Conservation (phyloP, 1,140 invertebrate genomes). For the Zaprionus capensis region DNA sequence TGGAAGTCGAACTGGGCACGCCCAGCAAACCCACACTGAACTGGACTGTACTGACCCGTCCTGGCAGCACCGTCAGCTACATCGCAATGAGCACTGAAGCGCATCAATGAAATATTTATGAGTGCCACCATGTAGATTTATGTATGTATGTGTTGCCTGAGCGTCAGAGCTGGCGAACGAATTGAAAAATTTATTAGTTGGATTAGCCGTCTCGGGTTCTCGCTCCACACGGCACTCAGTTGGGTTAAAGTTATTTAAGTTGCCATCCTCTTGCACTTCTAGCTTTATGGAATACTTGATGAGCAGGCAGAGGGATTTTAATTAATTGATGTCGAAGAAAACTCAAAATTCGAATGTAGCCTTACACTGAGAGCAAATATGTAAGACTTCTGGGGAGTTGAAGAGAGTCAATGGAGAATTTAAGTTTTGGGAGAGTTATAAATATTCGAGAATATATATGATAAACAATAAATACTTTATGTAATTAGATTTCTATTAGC, state of each 20-base stretch:
- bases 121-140: constrained; percentile 67
- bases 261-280: not conserved
- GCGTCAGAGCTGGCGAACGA: constrained; percentile 29
- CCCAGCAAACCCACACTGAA: constrained; percentile 15
- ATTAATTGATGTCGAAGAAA: constrained; percentile 4
- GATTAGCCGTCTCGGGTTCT: constrained; percentile 22
- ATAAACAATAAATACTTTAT: too few species aligned
- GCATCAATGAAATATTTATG: constrained; percentile 72
- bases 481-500: too few species aligned
- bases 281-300: constrained; percentile 21
- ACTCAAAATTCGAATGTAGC: not conserved
- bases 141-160: constrained; percentile 34
- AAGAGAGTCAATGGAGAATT: too few species aligned
- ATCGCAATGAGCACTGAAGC: constrained; percentile 48
- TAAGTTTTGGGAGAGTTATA: too few species aligned
- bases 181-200: constrained; percentile 70
- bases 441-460: too few species aligned
- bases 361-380: not conserved
- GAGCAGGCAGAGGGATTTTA: not conserved
- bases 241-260: constrained; percentile 44
- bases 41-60: constrained; percentile 5
- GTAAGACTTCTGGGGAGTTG: too few species aligned
- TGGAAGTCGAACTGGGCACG: constrained; percentile 50
- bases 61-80: constrained; percentile 11
- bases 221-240: not conserved